These are phyloP conservation scores for Cephus rjabovi DNA, from an alignment of 2,888 invertebrate genomes.

Conservation along the genomic window DNA sequence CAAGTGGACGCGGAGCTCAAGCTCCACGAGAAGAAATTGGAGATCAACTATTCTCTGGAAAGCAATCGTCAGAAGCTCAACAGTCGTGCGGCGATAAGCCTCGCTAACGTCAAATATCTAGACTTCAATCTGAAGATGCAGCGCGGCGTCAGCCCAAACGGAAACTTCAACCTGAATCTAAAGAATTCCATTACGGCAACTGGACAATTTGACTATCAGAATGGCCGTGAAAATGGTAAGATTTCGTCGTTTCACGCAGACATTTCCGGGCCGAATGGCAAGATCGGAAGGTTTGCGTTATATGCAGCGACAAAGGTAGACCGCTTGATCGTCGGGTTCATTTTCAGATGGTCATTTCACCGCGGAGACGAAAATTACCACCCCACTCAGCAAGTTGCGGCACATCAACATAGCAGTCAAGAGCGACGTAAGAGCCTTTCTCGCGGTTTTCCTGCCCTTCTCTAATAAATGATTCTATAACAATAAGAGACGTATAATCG, in stretches of 20 bases:
- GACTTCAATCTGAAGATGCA: conserved; percentile 71
- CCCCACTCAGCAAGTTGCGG: too few species aligned
- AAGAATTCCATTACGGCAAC: conserved; percentile 74
- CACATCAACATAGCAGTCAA: too few species aligned
- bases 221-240: conserved; percentile 75
- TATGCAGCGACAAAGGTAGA: too few species aligned
- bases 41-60: conserved; percentile 68
- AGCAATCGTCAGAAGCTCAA: conserved; percentile 68
- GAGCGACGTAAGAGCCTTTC: too few species aligned
- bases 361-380: too few species aligned
- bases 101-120: conserved; percentile 68
- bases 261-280: conserved; percentile 68
- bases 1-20: conserved; percentile 70
- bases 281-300: conserved; percentile 45
- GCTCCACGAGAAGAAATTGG: conserved; percentile 71
- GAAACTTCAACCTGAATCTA: conserved; percentile 71
- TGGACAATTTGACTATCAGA: conserved; percentile 74
- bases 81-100: conserved; percentile 69
- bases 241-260: conserved; percentile 68
- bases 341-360: too few species aligned
- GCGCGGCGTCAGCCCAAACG: conserved; percentile 65
- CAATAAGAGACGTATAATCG: too few species aligned
- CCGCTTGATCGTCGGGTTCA: too few species aligned
- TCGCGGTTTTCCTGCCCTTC: too few species aligned
- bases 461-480: too few species aligned